Evolutionary conservation across 2,888 invertebrate genomes (phyloP), one percentile per base, ranked within the genome.

Genomic region (Pyrrhosoma nymphula): DNA sequence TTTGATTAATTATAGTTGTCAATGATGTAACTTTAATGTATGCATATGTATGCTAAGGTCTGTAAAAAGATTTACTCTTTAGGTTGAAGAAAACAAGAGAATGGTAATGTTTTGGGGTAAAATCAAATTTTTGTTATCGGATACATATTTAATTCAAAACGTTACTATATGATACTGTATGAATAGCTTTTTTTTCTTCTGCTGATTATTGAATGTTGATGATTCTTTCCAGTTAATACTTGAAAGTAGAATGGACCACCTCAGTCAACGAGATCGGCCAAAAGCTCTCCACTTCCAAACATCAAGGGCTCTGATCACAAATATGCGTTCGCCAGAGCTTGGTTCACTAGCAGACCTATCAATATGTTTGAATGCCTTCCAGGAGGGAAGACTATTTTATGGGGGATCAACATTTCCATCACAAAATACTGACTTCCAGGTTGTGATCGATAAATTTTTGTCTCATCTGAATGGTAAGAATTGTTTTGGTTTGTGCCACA

Each of bases 231-330:
- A 99, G 98, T 96, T 99, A 96, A 98, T 98, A 82, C 97, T 99
- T 96, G 99, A 99, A 97, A 98, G 98, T 56, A 98, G 98, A 60
- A 97, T 98, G 18, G 98, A 98, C 96, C 98, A 98, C 96, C 98
- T 98, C 6, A 98, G 98, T 95, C 99, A 98, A 97, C 98, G 98
- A 95, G 99, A 99, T 97, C 97, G 99, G 55, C 99, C 99, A 0
- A 98, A 98, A 96, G 98, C 98, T 56, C 97, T 99, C 96, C 99
- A 99, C 96, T 97, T 99, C 63, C 98, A 99, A 97, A 98, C 98
- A 0, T 98, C 99, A 3, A 97, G 98, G 95, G 98, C 98, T 18
- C 97, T 98, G 0, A 97, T 98, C 95, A 98, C 98, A 39, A 98
- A 98, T 96, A 97, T 97, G 90, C 96, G 97, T 69, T 96, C 97